phyloP scores from a whole-genome alignment of 2,113 vertebrate genomes.

The Sylvia atricapilla region DNA sequence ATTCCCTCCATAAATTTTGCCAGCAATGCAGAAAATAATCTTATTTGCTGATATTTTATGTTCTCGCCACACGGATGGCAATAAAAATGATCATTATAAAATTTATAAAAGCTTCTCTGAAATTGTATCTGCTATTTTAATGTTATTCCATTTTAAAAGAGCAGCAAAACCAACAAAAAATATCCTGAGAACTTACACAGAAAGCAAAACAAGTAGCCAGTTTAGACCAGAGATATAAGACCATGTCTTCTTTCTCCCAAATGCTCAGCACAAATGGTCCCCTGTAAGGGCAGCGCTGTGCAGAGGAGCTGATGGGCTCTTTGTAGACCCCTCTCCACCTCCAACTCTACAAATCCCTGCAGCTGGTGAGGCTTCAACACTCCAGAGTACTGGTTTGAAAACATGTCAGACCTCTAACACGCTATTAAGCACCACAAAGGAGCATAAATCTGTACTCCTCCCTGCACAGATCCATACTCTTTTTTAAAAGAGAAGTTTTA shows the following conservation, averaged over 20 bases:
- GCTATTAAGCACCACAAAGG: background rate
- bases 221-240: background rate
- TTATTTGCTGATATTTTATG: background rate
- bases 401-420: background rate
- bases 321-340: background rate
- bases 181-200: background rate
- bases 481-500: background rate
- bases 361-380: background rate
- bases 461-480: background rate
- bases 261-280: background rate
- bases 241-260: background rate
- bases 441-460: background rate
- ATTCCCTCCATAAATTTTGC: background rate
- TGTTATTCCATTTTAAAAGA: background rate
- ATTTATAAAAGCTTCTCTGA: background rate
- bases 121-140: background rate
- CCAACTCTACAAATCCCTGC: background rate
- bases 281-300: rapidly evolving
- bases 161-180: background rate
- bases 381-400: background rate
- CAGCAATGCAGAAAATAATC: background rate
- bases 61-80: background rate
- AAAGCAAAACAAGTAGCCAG: background rate
- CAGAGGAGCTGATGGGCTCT: background rate
- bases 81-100: background rate